Conservation (phyloP, 2,888 invertebrate genomes). For the Tethea ocularis region DNA sequence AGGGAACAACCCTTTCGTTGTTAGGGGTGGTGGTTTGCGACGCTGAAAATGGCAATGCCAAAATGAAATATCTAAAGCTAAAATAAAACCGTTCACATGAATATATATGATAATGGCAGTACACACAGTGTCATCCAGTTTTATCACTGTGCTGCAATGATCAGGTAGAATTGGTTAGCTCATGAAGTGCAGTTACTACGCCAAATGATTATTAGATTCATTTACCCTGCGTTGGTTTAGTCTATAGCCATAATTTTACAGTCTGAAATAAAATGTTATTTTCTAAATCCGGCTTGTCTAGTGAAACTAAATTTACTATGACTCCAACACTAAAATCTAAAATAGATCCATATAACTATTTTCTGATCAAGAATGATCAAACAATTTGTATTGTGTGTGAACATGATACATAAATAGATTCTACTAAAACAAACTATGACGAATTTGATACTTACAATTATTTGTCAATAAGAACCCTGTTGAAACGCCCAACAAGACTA, state of each 20-base stretch:
- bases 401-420: background rate
- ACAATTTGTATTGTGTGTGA: too few relatives aligned
- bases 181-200: background rate
- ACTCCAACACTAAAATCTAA: too few relatives aligned
- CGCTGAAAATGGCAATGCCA: background rate
- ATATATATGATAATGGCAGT: constrained; percentile 13
- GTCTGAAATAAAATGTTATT: constrained; percentile 11
- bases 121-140: constrained; percentile 12
- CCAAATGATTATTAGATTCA: background rate
- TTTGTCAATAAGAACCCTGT: constrained; percentile 84
- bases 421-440: constrained; percentile 21
- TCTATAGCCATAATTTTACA: background rate
- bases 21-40: background rate
- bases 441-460: constrained; percentile 78
- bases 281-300: too few relatives aligned
- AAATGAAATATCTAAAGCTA: background rate
- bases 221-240: background rate
- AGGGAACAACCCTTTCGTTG: background rate
- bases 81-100: constrained; percentile 1
- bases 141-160: constrained; percentile 24
- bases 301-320: too few relatives aligned
- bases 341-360: too few relatives aligned
- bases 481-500: constrained; percentile 81
- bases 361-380: too few relatives aligned
- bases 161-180: background rate